Evolutionary conservation across 1,140 invertebrate genomes (phyloP), one percentile per base, ranked within the genome.

Genomic region (Eciton burchellii): DNA sequence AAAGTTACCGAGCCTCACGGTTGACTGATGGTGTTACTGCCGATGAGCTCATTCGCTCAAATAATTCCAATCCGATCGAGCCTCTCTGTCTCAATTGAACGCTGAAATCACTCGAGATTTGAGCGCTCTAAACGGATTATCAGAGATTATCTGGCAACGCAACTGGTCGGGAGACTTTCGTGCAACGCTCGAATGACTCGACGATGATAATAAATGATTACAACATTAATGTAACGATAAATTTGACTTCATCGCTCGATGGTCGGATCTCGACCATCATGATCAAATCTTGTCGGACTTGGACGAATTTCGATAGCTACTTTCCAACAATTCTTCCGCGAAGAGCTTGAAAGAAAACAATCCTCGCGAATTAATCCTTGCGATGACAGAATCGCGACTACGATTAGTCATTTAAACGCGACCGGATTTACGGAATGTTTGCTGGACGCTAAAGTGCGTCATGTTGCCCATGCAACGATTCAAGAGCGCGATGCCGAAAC

Each of bases 371-470:
- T 6, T 16, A 29, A 45, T 43, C 12, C 14, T 59, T 11, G 8
- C n/a, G 12, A 14, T 35, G 49, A 14, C 35, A 35, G 14, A 41
- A 41, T 35, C 3, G 35, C 19, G 41, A n/a, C n/a, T 26, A 21
- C 41, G 19, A 26, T 54, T 66, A 21, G 21, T 66, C 21, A 12
- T 14, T 14, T 11, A 66, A 24, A 41, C 14, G 12, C 16, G n/a
- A 60, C 26, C n/a, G 43, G 19, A 63, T 63, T 76, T 52, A 21
- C 29, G 47, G 16, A 24, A 77, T 29, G 14, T 66, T 77, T 66
- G 60, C 41, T 9, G n/a, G 29, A 35, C 3, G 24, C n/a, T n/a
- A n/a, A 24, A 26, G 24, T 70, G 49, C 41, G 68, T 70, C 56
- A 49, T 79, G 21, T n/a, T n/a, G n/a, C n/a, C n/a, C n/a, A n/a